phyloP scores from a whole-genome alignment of 2,113 vertebrate species.

The Anthoscopus minutus region DNA sequence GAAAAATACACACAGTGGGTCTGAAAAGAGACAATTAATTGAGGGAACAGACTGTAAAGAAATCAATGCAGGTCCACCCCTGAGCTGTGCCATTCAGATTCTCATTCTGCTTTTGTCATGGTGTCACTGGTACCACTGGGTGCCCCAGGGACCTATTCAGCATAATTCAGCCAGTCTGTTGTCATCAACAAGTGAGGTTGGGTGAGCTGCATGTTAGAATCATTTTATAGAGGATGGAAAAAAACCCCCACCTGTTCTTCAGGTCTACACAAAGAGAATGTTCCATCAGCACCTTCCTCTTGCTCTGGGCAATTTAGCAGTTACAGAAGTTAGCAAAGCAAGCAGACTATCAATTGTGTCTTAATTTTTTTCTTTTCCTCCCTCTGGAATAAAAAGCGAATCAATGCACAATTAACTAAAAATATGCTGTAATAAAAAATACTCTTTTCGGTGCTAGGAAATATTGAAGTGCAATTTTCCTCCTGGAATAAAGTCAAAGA shows the following conservation, averaged over 20 bases:
- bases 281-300: not conserved
- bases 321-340: not conserved
- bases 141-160: not conserved
- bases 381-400: not conserved
- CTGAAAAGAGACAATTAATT: not conserved
- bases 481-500: not conserved
- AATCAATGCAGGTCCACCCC: not conserved
- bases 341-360: not conserved
- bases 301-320: not conserved
- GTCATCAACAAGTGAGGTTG: not conserved
- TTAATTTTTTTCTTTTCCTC: not conserved
- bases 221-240: not conserved
- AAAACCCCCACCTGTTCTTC: not conserved
- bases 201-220: not conserved
- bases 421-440: not conserved
- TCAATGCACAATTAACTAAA: conserved; percentile 24
- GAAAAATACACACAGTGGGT: not conserved
- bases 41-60: not conserved
- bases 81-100: not conserved
- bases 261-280: not conserved
- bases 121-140: not conserved
- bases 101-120: not conserved
- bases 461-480: not conserved
- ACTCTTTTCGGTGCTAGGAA: not conserved
- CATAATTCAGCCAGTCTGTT: not conserved